Evolutionary conservation across 2,113 vertebrate species (phyloP).

Genomic region (Malurus elegans): DNA sequence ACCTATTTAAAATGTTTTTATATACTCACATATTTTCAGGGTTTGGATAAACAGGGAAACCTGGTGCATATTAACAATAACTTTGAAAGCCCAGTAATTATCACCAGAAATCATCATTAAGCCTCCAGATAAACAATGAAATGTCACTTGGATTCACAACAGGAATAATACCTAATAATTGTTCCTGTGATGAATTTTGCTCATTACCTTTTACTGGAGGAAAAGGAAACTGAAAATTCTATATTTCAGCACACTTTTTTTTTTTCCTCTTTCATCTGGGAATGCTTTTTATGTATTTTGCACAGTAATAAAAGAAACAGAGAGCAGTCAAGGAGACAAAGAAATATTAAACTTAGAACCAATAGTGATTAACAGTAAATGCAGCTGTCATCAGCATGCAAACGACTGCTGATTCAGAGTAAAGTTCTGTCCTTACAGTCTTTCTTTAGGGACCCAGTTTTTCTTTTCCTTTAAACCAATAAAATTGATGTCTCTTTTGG

Average conservation of each 20-base stretch:
- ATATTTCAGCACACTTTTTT: neutral
- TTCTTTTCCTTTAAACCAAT: neutral
- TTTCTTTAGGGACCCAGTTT: neutral
- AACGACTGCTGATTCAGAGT: neutral
- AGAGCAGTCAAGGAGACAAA: neutral
- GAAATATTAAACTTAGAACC: neutral
- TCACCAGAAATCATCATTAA: slow-evolving; percentile 16
- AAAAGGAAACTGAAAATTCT: slow-evolving; percentile 27
- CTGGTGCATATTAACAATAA: neutral
- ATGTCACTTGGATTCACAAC: neutral
- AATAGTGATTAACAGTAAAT: neutral
- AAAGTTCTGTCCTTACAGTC: neutral
- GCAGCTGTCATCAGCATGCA: neutral
- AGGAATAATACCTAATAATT: slow-evolving; percentile 33
- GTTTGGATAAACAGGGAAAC: slow-evolving; percentile 12
- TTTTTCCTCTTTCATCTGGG: neutral
- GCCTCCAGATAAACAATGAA: slow-evolving; percentile 4
- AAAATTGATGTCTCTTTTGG: neutral
- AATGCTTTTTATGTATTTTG: neutral
- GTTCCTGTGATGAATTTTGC: slow-evolving; percentile 17
- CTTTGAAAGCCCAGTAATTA: slow-evolving; percentile 20
- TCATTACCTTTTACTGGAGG: neutral
- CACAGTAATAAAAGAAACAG: neutral
- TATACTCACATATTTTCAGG: neutral
- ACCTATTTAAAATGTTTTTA: slow-evolving; percentile 19